phyloP scores from a whole-genome alignment of 2,113 vertebrate genomes.

The Malurus cyaneus region DNA sequence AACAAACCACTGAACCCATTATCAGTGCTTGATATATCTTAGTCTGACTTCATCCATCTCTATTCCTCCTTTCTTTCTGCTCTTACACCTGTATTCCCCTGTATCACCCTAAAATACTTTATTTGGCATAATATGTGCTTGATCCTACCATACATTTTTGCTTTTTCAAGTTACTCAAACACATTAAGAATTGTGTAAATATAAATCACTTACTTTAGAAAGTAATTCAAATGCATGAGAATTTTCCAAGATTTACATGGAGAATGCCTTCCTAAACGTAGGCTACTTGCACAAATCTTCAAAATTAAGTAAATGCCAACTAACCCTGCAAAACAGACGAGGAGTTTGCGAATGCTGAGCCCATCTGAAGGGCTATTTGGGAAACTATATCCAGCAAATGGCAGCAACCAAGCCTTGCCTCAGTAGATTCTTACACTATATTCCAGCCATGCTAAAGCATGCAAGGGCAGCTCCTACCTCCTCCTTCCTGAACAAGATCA shows the following conservation, averaged over 20 bases:
- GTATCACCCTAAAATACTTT: neutral
- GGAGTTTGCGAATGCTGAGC: neutral
- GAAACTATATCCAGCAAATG: neutral
- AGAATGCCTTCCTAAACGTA: neutral
- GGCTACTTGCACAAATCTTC: neutral
- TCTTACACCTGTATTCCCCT: neutral
- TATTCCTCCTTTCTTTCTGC: neutral
- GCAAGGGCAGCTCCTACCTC: fast-evolving
- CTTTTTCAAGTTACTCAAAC: neutral
- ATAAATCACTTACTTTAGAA: neutral
- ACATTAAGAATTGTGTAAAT: neutral
- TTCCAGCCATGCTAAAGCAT: neutral
- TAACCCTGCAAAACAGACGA: fast-evolving
- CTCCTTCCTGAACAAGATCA: neutral
- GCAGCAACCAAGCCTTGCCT: neutral
- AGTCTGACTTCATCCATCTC: neutral
- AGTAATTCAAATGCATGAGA: neutral
- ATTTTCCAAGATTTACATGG: neutral
- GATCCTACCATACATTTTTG: neutral
- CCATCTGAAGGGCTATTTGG: neutral
- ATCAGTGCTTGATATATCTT: neutral
- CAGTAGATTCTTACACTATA: neutral
- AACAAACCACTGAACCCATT: neutral
- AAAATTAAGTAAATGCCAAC: neutral
- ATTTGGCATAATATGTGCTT: neutral